Base-by-base conservation (phyloP, 1,140 invertebrate species). In the Zelostemma sp. region DNA sequence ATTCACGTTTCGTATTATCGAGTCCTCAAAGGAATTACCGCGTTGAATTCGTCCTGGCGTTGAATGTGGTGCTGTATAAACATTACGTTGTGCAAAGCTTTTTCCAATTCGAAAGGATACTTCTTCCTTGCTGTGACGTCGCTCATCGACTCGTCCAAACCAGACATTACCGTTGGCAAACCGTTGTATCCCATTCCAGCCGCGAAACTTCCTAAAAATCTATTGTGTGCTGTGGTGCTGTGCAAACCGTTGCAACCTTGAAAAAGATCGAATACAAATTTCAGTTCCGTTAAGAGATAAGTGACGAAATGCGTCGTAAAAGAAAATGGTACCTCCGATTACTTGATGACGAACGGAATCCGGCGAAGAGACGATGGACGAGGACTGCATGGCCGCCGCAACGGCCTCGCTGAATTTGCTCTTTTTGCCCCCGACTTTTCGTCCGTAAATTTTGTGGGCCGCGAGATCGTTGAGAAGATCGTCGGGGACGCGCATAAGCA, bases 61-160 rank as follows among this genome's bases (percentile, higher is more conserved):
- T 95, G 93, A 88, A 96, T 95, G 73, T 97, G 95, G 80, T 96
- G 94, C 72, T 97, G 94, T 68, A 97, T 97, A 78, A 97, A 98
- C 90, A 95, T 95, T 18, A 97, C 93, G 80, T 97, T 97, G 75
- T 96, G 93, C 62, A 98, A 93, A 19, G 95, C 95, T 80, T 96
- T 95, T 76, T 97, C 94, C 67, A 97, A 86, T 78, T 97, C 95
- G 76, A 95, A 95, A 0, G 93, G 95, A 83, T 95, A 95, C 76
- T 95, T 95, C 83, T 94, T 94, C 50, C 91, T 87, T 12, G 89
- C 88, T n/a, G 89, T 90, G 8, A 92, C 88, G 68, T 94, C 93
- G 66, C 92, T 93, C 68, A 94, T 85, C 28, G 92, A 93, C 74
- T 94, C 93, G 70, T 94, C 93, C 11, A 94, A 79, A 9, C 92